phyloP scores from a whole-genome alignment of 2,888 invertebrate genomes.

The Timandra comae region DNA sequence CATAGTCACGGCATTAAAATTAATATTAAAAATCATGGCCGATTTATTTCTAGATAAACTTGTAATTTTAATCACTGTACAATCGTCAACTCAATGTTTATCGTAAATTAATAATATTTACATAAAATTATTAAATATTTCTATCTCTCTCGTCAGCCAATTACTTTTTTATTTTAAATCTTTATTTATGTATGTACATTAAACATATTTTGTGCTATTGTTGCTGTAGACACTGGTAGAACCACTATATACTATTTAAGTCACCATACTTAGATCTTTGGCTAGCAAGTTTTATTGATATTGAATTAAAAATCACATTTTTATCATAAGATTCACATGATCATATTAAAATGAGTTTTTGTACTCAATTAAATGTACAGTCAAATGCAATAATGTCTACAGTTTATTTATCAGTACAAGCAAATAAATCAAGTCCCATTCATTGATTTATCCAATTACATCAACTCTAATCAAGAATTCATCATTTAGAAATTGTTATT shows the following conservation, averaged over 20 bases:
- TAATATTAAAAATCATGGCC: slow-evolving; percentile 58
- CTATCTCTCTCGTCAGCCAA: slow-evolving; percentile 28
- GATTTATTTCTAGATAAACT: slow-evolving; percentile 49
- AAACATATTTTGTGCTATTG: too few relatives aligned
- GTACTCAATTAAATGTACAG: too few relatives aligned
- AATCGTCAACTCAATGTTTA: slow-evolving; percentile 40
- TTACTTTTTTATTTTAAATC: slow-evolving; percentile 18
- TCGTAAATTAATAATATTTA: slow-evolving; percentile 54
- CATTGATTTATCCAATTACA: too few relatives aligned
- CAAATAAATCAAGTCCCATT: too few relatives aligned
- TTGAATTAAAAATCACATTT: too few relatives aligned
- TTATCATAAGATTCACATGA: too few relatives aligned
- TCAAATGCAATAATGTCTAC: too few relatives aligned
- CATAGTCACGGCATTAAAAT: slow-evolving; percentile 42
- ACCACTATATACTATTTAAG: background rate
- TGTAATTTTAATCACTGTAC: slow-evolving; percentile 63
- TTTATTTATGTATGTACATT: slow-evolving; percentile 2
- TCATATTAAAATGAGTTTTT: too few relatives aligned
- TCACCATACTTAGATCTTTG: background rate
- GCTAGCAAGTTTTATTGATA: background rate
- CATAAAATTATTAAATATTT: slow-evolving; percentile 39
- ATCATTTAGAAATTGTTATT: too few relatives aligned
- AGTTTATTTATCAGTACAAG: too few relatives aligned
- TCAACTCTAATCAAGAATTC: too few relatives aligned
- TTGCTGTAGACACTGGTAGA: background rate